Base-by-base conservation (phyloP, 2,797 vertebrate genomes). In the Chelidonichthys spinosus region DNA sequence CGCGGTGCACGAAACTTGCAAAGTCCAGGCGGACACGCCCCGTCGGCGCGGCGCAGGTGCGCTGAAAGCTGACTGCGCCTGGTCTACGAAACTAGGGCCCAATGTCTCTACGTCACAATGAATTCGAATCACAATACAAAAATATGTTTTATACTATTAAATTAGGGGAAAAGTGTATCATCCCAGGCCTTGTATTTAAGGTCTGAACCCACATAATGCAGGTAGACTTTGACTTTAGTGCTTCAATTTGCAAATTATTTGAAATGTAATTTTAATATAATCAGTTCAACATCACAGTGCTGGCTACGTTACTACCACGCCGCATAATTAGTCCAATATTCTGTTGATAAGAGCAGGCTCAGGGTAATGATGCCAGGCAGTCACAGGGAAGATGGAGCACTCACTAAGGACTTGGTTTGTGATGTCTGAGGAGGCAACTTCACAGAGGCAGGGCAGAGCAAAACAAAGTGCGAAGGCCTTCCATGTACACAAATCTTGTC, bases 401-500 rank as follows among this genome's bases (percentile, higher is more conserved):
- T 86, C 84, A 74, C 83, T 74, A 59, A 92, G 81, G 88, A 90
- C 84, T 69, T 53, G 78, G 55, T 82, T 84, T 84, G 87, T 85
- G 91, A 92, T 92, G 90, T 91, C 91, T 65, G 88, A 92, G 85
- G 85, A 89, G 85, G 88, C 81, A 81, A 84, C 91, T 88, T 88
- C 85, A 89, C 80, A 79, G 71, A 85, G 85, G 77, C 87, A 74
- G 73, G 76, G 77, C 85, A 55, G 74, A 83, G 86, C 60, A 90
- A 44, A 91, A 91, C 88, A 92, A 93, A 92, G 90, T 93, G 87
- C 75, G 46, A 81, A 74, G 90, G 85, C 88, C 87, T 92, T 92
- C 87, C 91, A 75, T 92, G 92, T 89, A 91, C 92, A 93, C 91
- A 91, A 93, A 92, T 93, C 92, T 94, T 92, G 90, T 92, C 91